Percentiles rank a stretch among this genome's conserved stretches.
These are phyloP conservation scores for Pseudanteris insignis DNA, from an alignment of 2,888 invertebrate species.

Conservation along the genomic window DNA sequence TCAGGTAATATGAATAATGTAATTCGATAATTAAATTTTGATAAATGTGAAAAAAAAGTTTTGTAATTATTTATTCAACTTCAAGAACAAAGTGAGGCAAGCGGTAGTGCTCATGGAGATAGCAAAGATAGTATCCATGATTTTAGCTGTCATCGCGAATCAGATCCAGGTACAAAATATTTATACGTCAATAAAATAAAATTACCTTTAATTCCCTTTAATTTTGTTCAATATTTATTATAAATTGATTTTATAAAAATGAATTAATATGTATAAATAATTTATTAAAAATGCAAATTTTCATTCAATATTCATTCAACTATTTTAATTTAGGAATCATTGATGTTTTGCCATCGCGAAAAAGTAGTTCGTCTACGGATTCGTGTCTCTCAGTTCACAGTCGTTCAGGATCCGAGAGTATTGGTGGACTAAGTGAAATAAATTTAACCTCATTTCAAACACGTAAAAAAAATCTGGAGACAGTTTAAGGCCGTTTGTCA, in stretches of 20 bases:
- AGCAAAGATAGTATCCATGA: constrained; percentile 64
- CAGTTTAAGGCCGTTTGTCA: too few relatives aligned
- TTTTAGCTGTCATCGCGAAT: constrained; percentile 59
- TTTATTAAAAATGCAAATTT: too few relatives aligned
- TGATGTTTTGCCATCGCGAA: constrained; percentile 68
- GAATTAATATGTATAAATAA: too few relatives aligned
- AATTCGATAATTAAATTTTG: too few relatives aligned
- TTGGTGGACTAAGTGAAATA: constrained; percentile 63
- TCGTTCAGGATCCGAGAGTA: constrained; percentile 69
- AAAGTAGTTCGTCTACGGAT: constrained; percentile 72
- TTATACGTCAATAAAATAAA: too few relatives aligned
- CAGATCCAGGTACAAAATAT: constrained; percentile 59
- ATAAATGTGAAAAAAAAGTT: too few relatives aligned
- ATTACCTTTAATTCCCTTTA: not conserved
- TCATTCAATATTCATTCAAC: too few relatives aligned
- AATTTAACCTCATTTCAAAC: too few relatives aligned
- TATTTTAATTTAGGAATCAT: constrained; percentile 47
- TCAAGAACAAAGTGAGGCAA: constrained; percentile 61
- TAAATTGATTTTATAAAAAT: too few relatives aligned
- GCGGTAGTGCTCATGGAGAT: constrained; percentile 59
- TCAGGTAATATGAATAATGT: constrained; percentile 51
- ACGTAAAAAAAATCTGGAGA: too few relatives aligned
- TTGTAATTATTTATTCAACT: constrained; percentile 7
- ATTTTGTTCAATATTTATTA: too few relatives aligned
- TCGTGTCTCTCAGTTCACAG: constrained; percentile 72